These are phyloP conservation scores for Fopius arisanus DNA, from an alignment of 1,140 invertebrate genomes.

Conservation along the genomic window DNA sequence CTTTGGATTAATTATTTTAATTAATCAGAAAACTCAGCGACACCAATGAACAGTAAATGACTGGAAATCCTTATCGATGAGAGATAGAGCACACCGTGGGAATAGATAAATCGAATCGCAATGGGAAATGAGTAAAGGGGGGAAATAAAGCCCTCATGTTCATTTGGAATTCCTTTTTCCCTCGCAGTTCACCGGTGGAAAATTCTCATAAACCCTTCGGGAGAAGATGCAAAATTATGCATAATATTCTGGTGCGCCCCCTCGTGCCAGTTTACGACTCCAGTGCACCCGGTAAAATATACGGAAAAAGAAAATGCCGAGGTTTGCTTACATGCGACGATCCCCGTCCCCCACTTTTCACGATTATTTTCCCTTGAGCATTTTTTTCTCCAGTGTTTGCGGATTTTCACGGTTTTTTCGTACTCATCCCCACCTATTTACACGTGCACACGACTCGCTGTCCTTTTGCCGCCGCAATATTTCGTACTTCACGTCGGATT, in stretches of 20 bases:
- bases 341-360: background rate
- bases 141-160: too few relatives aligned
- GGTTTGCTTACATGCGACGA: conserved; percentile 1
- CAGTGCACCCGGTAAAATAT: conserved; percentile 5
- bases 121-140: too few relatives aligned
- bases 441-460: background rate
- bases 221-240: conserved; percentile 45
- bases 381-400: background rate
- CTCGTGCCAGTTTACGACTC: background rate
- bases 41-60: too few relatives aligned
- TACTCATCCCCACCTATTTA: background rate
- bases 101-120: too few relatives aligned
- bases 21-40: too few relatives aligned
- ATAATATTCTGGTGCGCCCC: conserved; percentile 41
- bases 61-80: too few relatives aligned
- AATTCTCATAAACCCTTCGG: conserved; percentile 39
- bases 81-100: too few relatives aligned
- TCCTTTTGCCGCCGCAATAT: background rate
- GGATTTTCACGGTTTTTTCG: conserved; percentile 6
- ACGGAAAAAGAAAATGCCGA: background rate
- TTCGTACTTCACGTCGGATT: background rate
- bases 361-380: conserved; percentile 1
- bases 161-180: background rate
- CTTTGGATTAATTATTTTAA: too few relatives aligned
- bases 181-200: background rate